Percentiles rank a stretch among this genome's conserved stretches.
Evolutionary conservation across 2,113 vertebrate genomes (phyloP).

Genomic region (Ranitomeya imitator): DNA sequence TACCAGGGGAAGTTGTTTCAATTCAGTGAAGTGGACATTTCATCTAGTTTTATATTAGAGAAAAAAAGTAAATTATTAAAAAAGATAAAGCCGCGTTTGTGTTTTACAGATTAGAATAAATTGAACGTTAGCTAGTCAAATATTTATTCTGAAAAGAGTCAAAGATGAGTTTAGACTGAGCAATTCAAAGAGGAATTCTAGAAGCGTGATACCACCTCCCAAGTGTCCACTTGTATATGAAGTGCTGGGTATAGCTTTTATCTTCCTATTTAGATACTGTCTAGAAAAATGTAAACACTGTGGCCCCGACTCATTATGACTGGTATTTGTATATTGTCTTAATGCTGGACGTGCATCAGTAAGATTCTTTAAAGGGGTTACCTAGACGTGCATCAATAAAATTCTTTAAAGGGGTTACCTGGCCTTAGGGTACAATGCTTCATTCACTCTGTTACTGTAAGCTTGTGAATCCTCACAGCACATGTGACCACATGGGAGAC

Average conservation of each 20-base stretch:
- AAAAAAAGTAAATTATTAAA: constrained; percentile 11
- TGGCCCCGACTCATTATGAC: not conserved
- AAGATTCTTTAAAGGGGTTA: too few relatives aligned
- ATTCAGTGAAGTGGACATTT: constrained; percentile 1
- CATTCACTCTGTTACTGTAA: too few relatives aligned
- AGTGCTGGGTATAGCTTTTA: not conserved
- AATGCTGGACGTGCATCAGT: too few relatives aligned
- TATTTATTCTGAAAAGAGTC: not conserved
- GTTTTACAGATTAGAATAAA: not conserved
- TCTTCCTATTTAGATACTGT: not conserved
- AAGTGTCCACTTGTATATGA: not conserved
- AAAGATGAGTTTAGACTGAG: not conserved
- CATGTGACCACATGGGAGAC: too few relatives aligned
- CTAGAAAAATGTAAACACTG: not conserved
- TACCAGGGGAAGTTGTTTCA: not conserved
- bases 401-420: too few relatives aligned
- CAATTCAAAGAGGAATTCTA: not conserved
- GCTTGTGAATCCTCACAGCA: too few relatives aligned
- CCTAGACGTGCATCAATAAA: too few relatives aligned
- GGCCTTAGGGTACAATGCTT: too few relatives aligned
- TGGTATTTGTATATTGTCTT: too few relatives aligned
- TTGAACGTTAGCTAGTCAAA: not conserved
- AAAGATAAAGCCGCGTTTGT: not conserved
- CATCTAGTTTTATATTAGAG: constrained; percentile 4
- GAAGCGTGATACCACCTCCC: not conserved